Evolutionary conservation across 1,140 invertebrate genomes (phyloP).

Genomic region (Wiebesia pumilae): DNA sequence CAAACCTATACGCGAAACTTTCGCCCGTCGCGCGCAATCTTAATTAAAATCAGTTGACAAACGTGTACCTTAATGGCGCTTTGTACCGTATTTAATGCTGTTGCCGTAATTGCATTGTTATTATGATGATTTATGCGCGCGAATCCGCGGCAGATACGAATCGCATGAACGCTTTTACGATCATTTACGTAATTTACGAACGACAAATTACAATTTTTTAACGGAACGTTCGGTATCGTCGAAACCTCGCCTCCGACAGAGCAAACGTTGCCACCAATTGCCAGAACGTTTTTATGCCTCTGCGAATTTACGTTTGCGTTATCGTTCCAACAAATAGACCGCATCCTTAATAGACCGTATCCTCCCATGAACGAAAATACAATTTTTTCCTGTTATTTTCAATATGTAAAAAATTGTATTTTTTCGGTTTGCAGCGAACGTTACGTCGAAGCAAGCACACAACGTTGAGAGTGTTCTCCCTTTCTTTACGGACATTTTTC

Average conservation of each 20-base stretch:
- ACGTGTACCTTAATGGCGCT: slow-evolving; percentile 1
- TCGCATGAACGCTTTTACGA: slow-evolving; percentile 18
- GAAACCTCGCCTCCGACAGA: background rate
- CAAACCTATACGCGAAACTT: background rate
- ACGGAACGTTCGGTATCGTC: background rate
- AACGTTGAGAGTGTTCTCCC: background rate
- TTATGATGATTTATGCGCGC: slow-evolving; percentile 46
- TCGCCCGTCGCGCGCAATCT: slow-evolving; percentile 9
- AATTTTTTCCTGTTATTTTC: too few species aligned
- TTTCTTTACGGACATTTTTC: background rate
- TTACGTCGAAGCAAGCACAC: too few species aligned
- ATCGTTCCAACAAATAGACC: background rate
- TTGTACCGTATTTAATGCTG: slow-evolving; percentile 30
- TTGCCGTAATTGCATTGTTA: slow-evolving; percentile 46
- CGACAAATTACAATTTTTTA: slow-evolving; percentile 39
- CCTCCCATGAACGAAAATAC: background rate
- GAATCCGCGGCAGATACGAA: background rate
- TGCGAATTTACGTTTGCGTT: background rate
- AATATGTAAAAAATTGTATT: too few species aligned
- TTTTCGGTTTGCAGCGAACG: background rate
- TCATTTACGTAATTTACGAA: slow-evolving; percentile 22
- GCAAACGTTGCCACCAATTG: background rate
- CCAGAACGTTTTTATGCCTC: background rate
- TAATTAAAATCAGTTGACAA: slow-evolving; percentile 49
- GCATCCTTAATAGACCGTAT: background rate